phyloP scores from a whole-genome alignment of 2,113 vertebrate genomes.

The Seriola dumerili region DNA sequence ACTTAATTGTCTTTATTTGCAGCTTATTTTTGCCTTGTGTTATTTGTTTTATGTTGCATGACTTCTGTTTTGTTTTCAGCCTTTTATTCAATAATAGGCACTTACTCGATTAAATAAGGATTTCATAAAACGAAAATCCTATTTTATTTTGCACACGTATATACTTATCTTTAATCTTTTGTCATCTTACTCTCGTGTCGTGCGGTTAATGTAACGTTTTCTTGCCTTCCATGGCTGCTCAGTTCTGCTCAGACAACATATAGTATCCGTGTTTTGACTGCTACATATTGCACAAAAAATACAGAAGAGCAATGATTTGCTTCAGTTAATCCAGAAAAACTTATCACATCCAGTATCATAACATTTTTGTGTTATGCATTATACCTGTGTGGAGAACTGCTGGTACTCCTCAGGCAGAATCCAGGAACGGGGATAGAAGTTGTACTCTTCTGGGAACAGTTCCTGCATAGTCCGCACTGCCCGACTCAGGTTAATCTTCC shows the following conservation, averaged over 20 bases:
- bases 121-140: too few relatives aligned
- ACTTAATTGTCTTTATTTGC: background rate
- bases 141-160: too few relatives aligned
- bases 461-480: constrained; percentile 94
- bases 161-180: background rate
- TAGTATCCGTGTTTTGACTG: background rate
- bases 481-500: constrained; percentile 94
- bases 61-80: too few relatives aligned
- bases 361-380: background rate
- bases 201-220: background rate
- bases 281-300: background rate
- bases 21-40: background rate
- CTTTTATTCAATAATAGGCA: too few relatives aligned
- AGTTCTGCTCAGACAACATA: background rate
- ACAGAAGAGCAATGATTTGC: too few relatives aligned
- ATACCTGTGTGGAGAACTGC: constrained; percentile 91
- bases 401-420: constrained; percentile 95
- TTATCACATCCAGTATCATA: background rate
- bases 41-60: too few relatives aligned
- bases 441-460: constrained; percentile 95
- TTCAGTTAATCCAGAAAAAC: background rate
- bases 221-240: background rate
- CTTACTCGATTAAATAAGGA: too few relatives aligned
- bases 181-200: background rate
- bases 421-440: constrained; percentile 98